These are phyloP conservation scores for Orestias chungarensis DNA, from an alignment of 2,797 vertebrate genomes.

Conservation along the genomic window DNA sequence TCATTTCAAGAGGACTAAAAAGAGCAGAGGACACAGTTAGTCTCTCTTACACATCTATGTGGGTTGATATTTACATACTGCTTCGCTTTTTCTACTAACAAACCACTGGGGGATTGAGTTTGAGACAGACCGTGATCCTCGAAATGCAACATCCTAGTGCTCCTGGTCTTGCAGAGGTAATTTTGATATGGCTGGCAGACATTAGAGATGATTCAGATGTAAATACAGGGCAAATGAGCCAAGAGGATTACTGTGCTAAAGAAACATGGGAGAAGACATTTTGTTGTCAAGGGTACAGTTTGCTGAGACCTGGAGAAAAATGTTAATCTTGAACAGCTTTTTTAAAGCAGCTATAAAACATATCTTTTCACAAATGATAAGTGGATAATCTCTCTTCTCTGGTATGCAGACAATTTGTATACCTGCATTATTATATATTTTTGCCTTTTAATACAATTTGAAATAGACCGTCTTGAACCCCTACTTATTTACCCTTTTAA, in stretches of 20 bases:
- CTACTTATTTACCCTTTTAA: not conserved
- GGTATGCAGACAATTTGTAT: conserved; percentile 10
- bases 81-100: conserved; percentile 60
- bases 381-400: conserved; percentile 10
- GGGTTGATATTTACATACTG: conserved; percentile 71
- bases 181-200: conserved; percentile 35
- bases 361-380: conserved; percentile 17
- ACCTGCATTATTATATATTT: not conserved
- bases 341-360: conserved; percentile 24
- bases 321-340: conserved; percentile 22
- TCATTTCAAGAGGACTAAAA: conserved; percentile 64
- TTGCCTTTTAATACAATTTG: not conserved
- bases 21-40: conserved; percentile 57
- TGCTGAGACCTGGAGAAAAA: conserved; percentile 21
- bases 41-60: conserved; percentile 28
- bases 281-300: conserved; percentile 10
- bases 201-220: conserved; percentile 55
- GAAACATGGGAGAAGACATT: conserved; percentile 14
- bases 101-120: conserved; percentile 66
- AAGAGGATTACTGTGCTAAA: conserved; percentile 38
- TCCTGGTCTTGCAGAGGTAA: conserved; percentile 59
- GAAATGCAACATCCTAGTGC: conserved; percentile 49
- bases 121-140: conserved; percentile 36
- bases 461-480: no score
- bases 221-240: conserved; percentile 51